A percentile compares a stretch with the other conserved stretches of the same genome.
Evolutionary conservation across 37 sponge, comb jelly and placozoan species (phyloP).

Genomic region (Hexactinellida sp.): DNA sequence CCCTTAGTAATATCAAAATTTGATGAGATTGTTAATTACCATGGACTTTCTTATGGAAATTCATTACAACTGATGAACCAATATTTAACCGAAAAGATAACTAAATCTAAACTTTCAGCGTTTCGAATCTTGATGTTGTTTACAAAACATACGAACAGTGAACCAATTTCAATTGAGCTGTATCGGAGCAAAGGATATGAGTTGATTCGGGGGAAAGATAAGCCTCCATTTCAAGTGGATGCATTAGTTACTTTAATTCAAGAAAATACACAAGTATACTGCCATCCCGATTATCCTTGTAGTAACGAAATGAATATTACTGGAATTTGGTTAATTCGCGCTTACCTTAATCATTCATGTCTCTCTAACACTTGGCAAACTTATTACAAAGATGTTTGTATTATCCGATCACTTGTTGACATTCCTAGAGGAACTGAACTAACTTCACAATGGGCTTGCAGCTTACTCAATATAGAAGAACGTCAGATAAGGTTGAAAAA

Average conservation of each 20-base stretch:
- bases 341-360: background rate
- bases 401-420: background rate
- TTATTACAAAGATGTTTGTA: background rate
- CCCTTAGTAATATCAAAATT: too few relatives aligned
- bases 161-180: background rate
- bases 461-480: background rate
- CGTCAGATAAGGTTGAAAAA: background rate
- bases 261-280: background rate
- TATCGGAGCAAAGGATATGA: background rate
- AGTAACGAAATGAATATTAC: background rate
- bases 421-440: background rate
- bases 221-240: background rate
- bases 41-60: too few relatives aligned
- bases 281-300: background rate
- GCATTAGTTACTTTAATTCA: background rate
- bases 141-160: background rate
- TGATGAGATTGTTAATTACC: too few relatives aligned
- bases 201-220: background rate
- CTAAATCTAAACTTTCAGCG: background rate
- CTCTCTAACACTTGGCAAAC: background rate
- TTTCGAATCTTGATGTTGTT: background rate
- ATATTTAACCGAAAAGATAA: background rate
- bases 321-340: background rate
- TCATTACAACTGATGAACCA: background rate
- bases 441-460: background rate